phyloP scores from a whole-genome alignment of 1,140 invertebrate species.

The Chymomyza costata region DNA sequence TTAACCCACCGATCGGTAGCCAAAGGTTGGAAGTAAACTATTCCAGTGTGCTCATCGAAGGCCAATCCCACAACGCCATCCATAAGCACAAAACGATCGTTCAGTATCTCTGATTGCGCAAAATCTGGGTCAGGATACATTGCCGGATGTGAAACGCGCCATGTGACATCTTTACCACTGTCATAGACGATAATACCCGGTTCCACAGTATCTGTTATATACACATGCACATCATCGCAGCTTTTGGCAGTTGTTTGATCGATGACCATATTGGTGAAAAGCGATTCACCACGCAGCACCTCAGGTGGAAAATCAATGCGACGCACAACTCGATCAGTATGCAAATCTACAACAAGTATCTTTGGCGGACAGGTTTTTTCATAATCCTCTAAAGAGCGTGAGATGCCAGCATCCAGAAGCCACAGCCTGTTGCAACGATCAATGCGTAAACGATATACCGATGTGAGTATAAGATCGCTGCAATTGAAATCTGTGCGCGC shows the following conservation, averaged over 20 bases:
- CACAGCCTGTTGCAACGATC: constrained; percentile 87
- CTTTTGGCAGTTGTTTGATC: constrained; percentile 81
- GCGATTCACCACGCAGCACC: constrained; percentile 81
- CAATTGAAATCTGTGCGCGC: constrained; percentile 83
- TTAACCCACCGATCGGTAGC: constrained; percentile 82
- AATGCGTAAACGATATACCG: constrained; percentile 83
- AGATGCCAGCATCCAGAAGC: constrained; percentile 83
- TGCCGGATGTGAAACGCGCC: constrained; percentile 84
- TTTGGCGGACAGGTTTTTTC: constrained; percentile 85
- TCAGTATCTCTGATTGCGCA: constrained; percentile 80
- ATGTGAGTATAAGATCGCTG: constrained; percentile 83
- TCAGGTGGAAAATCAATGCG: constrained; percentile 79
- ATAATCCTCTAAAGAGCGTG: constrained; percentile 85
- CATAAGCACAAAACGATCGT: constrained; percentile 83
- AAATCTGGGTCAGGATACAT: constrained; percentile 89
- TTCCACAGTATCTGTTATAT: constrained; percentile 86
- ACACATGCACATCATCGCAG: constrained; percentile 86
- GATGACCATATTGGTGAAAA: constrained; percentile 86
- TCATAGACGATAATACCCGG: constrained; percentile 88
- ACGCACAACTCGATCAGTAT: constrained; percentile 81
- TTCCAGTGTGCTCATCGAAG: constrained; percentile 81
- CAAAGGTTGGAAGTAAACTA: constrained; percentile 87
- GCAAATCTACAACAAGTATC: constrained; percentile 85
- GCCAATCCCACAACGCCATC: constrained; percentile 88
- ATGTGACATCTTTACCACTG: constrained; percentile 81